A percentile compares a stretch with the other conserved stretches of the same genome.
Evolutionary conservation across 2,797 vertebrate genomes (phyloP).

Genomic region (Pogonophryne albipinna): DNA sequence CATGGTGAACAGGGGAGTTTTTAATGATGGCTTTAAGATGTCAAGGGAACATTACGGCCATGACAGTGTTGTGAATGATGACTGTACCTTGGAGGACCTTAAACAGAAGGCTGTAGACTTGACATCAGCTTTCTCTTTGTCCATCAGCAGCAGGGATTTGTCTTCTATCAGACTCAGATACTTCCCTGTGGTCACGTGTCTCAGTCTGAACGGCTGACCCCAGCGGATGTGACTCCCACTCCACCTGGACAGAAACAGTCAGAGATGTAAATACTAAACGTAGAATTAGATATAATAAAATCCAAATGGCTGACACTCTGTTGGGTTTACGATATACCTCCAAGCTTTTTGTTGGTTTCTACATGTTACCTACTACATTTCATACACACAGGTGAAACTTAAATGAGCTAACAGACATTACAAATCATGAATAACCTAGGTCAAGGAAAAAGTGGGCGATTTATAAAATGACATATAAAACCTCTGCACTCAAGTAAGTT

Average conservation of each 20-base stretch:
- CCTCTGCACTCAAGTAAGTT: too few species aligned
- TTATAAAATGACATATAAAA: too few species aligned
- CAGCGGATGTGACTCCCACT: slow-evolving; percentile 96
- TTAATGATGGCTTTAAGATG: too few species aligned
- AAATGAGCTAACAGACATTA: background rate
- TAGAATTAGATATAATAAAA: too few species aligned
- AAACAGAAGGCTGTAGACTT: slow-evolving; percentile 97
- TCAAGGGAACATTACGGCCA: background rate
- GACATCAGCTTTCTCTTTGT: slow-evolving; percentile 93
- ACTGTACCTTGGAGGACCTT: slow-evolving; percentile 92
- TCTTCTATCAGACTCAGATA: slow-evolving; percentile 95
- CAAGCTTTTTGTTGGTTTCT: too few species aligned
- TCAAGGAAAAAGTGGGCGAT: background rate
- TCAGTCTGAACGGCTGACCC: slow-evolving; percentile 94
- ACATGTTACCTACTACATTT: too few species aligned
- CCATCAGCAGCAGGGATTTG: slow-evolving; percentile 90
- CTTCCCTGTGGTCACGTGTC: slow-evolving; percentile 96
- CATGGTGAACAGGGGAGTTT: too few species aligned
- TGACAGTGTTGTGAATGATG: background rate
- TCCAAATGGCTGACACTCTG: too few species aligned
- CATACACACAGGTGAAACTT: too few species aligned
- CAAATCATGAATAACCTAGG: background rate
- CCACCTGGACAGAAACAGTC: slow-evolving; percentile 84
- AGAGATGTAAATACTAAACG: background rate
- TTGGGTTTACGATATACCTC: too few species aligned